Evolutionary conservation across 2,113 vertebrate species (phyloP), one percentile per base, ranked within the genome.

Genomic region (Bubalus kerabau): DNA sequence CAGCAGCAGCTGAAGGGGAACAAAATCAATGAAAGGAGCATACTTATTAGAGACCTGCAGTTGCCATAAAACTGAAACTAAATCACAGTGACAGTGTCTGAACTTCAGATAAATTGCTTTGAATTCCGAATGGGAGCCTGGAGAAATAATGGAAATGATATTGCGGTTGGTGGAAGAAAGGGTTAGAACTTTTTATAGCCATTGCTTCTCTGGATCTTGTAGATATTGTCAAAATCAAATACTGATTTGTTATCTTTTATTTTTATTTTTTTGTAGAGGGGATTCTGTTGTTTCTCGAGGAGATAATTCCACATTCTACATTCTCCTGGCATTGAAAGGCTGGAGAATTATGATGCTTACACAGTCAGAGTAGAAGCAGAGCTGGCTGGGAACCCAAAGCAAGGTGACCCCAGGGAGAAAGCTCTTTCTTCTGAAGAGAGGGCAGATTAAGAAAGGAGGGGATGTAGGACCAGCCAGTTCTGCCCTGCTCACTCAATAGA

Each of bases 41-140:
- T 98, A 99, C 98, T 98, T 99, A 99, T 99, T 99, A 99, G 98
- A 99, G 98, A 98, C 98, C 98, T 98, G 94, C 95, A 98, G 98
- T 99, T 99, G 98, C 99, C 98, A 98, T 99, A 99, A 99, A 99
- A 98, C 98, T 98, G 98, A 99, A 99, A 98, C 98, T 99, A 99
- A 99, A 99, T 99, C 99, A 99, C 98, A 98, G 76, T 99, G 98
- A 99, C 99, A 98, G 98, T 98, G 98, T 99, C 98, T 99, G 98
- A 99, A 99, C 98, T 99, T 98, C 98, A 99, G 98, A 99, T 99
- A 99, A 99, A 99, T 99, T 99, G 98, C 99, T 99, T 98, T 99
- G 98, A 98, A 99, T 99, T 99, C 97, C 91, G 97, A 98, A 98
- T 98, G 82, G 97, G 97, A 99, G 98, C 98, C 98, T 98, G 97